Conservation (phyloP, 1,140 invertebrate species). For the Lithobius niger region DNA sequence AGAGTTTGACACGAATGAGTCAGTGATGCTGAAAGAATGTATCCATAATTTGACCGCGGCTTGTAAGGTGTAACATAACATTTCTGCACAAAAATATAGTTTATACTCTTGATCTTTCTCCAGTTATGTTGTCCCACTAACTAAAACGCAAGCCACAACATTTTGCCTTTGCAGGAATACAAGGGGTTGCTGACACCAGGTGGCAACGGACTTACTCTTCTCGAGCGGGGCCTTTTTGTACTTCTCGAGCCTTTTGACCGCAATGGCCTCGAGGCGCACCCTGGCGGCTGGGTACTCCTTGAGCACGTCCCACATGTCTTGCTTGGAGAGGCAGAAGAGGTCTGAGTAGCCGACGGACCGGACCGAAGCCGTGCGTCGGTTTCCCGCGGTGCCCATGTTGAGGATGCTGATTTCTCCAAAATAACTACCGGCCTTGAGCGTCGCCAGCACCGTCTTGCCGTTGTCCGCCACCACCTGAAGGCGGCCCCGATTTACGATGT, state of each 20-base stretch:
- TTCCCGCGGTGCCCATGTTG: conserved; percentile 99
- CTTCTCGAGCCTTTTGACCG: conserved; percentile 89
- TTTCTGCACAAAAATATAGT: not conserved
- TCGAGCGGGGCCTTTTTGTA: conserved; percentile 84
- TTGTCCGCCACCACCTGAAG: conserved; percentile 95
- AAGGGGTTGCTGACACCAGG: not conserved
- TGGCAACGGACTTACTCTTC: conserved; percentile 64
- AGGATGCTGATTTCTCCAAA: conserved; percentile 99
- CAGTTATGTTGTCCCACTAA: no score
- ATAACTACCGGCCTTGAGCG: conserved; percentile 92
- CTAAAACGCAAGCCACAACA: no score
- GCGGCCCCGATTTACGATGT: conserved; percentile 92
- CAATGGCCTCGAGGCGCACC: conserved; percentile 91
- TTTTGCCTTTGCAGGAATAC: no score
- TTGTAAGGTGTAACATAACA: no score
- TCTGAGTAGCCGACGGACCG: conserved; percentile 96
- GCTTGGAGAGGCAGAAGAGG: conserved; percentile 95
- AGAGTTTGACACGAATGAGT: no score
- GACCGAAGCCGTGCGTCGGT: conserved; percentile 89
- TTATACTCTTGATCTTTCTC: no score
- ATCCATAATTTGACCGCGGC: no score
- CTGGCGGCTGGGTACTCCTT: conserved; percentile 96
- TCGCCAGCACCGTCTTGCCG: conserved; percentile 90
- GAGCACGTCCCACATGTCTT: conserved; percentile 98
- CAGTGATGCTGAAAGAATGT: no score